A percentile compares a stretch with the other conserved stretches of the same genome.
Evolutionary conservation across 2,113 vertebrate genomes (phyloP).

Genomic region (Pelecanoides urinatrix): DNA sequence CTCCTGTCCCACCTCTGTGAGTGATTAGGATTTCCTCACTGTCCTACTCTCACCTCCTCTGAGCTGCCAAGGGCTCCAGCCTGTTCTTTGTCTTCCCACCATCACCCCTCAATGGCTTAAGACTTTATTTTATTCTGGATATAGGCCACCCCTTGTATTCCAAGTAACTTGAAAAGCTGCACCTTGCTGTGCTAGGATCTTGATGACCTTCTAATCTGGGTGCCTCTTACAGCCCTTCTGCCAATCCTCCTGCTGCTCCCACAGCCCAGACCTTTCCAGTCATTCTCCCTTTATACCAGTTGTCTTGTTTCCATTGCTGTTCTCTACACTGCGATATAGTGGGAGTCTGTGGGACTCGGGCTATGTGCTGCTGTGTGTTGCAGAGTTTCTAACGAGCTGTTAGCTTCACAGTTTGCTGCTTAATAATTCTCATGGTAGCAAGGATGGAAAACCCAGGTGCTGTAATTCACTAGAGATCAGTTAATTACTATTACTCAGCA

Average conservation of each 20-base stretch:
- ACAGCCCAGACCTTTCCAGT: neutral
- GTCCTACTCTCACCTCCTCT: neutral
- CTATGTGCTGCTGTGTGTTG: neutral
- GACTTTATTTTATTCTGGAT: neutral
- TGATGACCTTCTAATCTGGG: neutral
- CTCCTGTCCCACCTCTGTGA: neutral
- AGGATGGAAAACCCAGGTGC: neutral
- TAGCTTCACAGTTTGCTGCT: slow-evolving; percentile 7
- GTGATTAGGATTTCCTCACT: neutral
- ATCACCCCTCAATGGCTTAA: neutral
- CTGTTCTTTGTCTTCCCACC: neutral
- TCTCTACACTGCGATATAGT: neutral
- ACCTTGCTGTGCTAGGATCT: neutral
- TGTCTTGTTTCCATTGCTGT: neutral
- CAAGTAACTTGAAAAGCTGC: neutral
- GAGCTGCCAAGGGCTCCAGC: neutral
- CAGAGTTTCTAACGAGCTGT: neutral
- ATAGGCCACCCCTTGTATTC: neutral
- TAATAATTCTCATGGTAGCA: neutral
- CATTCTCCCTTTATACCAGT: neutral
- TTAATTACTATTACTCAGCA: slow-evolving; percentile 21
- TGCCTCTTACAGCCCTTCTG: neutral
- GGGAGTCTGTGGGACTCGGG: neutral
- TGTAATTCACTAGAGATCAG: slow-evolving; percentile 2
- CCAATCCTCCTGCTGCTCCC: neutral